A percentile compares a stretch with the other conserved stretches of the same genome.
phyloP scores from a whole-genome alignment of 1,140 invertebrate genomes.

The Leptonema lineaticorne region DNA sequence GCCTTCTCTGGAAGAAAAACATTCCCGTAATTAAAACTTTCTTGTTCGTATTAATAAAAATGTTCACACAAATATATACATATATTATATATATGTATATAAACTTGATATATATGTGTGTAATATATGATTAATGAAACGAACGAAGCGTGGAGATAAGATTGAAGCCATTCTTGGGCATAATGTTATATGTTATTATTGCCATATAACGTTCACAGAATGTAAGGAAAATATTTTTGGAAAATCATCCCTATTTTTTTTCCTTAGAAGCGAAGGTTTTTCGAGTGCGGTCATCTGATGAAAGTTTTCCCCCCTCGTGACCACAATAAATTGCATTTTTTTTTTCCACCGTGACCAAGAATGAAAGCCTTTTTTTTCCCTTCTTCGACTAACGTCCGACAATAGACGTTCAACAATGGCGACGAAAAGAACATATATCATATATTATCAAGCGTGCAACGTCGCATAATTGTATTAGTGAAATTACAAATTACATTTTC shows the following conservation, averaged over 20 bases:
- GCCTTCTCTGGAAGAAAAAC: not conserved
- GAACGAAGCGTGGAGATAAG: no score
- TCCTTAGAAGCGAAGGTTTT: no score
- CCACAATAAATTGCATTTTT: not conserved
- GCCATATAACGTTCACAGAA: no score
- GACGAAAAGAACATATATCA: not conserved
- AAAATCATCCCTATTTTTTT: no score
- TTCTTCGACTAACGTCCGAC: no score
- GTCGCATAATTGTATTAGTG: not conserved
- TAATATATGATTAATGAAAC: not conserved
- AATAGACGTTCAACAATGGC: not conserved
- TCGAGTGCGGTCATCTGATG: not conserved
- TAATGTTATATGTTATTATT: no score
- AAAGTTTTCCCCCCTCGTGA: not conserved
- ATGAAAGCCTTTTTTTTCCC: not conserved
- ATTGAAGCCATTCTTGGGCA: no score
- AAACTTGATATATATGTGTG: no score
- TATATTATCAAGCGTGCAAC: constrained; percentile 3
- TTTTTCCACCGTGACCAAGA: not conserved
- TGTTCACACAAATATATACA: no score
- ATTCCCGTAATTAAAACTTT: not conserved
- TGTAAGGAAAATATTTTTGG: no score
- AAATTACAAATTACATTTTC: not conserved
- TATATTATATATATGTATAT: no score
- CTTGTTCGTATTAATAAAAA: no score